A percentile compares a stretch with the other conserved stretches of the same genome.
Conservation (phyloP, 1,140 invertebrate genomes). For the Agrypnia vestita region DNA sequence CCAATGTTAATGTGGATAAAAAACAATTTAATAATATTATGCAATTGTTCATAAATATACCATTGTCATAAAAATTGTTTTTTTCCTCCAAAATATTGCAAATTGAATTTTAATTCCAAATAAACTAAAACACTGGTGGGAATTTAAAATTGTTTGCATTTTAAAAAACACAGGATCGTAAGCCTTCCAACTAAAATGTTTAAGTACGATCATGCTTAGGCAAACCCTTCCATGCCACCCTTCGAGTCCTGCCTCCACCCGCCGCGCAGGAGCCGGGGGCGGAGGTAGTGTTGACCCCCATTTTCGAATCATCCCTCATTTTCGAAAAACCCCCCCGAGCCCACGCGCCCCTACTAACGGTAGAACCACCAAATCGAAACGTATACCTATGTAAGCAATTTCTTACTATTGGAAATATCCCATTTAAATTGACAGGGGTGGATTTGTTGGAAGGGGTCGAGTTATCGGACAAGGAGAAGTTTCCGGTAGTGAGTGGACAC, state of each 20-base stretch:
- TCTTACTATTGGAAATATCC: conserved; percentile 59
- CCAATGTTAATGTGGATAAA: too few relatives aligned
- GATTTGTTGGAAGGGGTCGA: conserved; percentile 8
- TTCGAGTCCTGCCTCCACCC: conserved; percentile 34
- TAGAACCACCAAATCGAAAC: conserved; percentile 45
- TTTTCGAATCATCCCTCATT: conserved; percentile 55
- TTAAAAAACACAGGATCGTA: neutral
- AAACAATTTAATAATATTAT: too few relatives aligned
- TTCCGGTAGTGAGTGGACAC: too few relatives aligned
- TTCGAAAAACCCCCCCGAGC: conserved; percentile 45
- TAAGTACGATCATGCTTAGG: neutral
- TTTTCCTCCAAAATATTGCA: too few relatives aligned
- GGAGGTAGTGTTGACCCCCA: conserved; percentile 54
- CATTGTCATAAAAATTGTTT: too few relatives aligned
- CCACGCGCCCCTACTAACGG: conserved; percentile 35
- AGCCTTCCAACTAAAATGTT: neutral
- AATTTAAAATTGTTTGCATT: too few relatives aligned
- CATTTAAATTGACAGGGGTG: conserved; percentile 38
- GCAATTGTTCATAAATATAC: too few relatives aligned
- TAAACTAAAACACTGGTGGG: too few relatives aligned
- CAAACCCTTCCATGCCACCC: conserved; percentile 38
- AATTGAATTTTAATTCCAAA: too few relatives aligned
- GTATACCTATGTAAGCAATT: conserved; percentile 55
- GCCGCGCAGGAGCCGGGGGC: conserved; percentile 4
- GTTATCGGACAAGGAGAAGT: conserved; percentile 10